Conservation (phyloP, 2,113 vertebrate species). For the Microtus oregoni region DNA sequence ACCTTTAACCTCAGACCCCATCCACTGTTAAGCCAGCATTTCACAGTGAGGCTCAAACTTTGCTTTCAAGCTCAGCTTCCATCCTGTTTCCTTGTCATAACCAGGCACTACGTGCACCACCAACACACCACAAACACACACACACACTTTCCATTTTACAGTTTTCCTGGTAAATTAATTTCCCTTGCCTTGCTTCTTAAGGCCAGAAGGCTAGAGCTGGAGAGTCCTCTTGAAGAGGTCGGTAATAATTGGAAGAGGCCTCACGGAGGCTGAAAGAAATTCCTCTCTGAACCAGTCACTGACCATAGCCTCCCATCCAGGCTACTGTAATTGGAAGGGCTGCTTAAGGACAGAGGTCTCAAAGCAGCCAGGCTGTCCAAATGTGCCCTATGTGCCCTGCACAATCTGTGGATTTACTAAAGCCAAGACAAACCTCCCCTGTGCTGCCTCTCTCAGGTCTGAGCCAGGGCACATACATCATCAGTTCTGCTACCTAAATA, state of each 20-base stretch:
- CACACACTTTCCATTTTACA: background rate
- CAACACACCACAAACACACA: background rate
- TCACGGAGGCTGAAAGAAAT: slow-evolving; percentile 16
- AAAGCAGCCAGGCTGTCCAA: background rate
- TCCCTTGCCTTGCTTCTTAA: slow-evolving; percentile 43
- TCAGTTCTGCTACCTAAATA: background rate
- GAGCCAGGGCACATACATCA: background rate
- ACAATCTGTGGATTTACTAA: background rate
- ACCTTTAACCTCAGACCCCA: background rate
- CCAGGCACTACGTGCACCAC: background rate
- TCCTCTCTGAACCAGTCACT: background rate
- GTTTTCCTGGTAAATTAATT: background rate
- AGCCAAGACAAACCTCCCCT: background rate
- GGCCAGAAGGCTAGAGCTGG: background rate
- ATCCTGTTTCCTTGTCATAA: background rate
- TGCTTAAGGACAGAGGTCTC: background rate
- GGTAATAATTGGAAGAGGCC: background rate
- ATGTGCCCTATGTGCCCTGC: background rate
- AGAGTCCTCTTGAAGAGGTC: background rate
- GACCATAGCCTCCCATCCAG: background rate
- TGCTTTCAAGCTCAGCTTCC: slow-evolving; percentile 8
- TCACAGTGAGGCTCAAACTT: background rate
- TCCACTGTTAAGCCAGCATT: background rate
- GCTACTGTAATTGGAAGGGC: background rate
- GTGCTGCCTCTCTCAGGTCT: background rate